A percentile compares a stretch with the other conserved stretches of the same genome.
Evolutionary conservation across 2,888 invertebrate species (phyloP).

Genomic region (Cryptus viduatorius): DNA sequence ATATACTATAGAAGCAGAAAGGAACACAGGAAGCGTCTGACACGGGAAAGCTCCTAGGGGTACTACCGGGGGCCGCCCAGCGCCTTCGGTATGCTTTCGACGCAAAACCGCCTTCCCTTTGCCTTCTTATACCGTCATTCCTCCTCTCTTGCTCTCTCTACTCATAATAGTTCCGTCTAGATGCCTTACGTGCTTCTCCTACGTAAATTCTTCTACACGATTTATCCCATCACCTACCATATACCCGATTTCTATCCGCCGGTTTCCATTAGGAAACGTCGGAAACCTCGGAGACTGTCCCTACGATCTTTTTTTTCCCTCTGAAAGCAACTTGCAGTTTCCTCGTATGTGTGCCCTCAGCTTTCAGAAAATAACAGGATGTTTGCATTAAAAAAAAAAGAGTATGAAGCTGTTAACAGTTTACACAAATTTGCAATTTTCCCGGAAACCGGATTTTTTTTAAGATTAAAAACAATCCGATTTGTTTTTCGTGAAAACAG

Average conservation of each 20-base stretch:
- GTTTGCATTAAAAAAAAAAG: no score
- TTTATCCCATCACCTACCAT: conserved; percentile 62
- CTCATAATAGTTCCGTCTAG: conserved; percentile 61
- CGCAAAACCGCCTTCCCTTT: conserved; percentile 16
- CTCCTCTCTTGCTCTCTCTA: conserved; percentile 30
- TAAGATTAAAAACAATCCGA: no score
- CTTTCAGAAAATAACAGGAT: background rate
- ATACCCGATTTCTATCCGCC: conserved; percentile 46
- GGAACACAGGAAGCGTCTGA: conserved; percentile 81
- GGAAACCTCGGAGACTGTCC: conserved; percentile 12
- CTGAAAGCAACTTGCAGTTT: background rate
- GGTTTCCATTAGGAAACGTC: conserved; percentile 50
- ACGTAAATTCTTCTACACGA: conserved; percentile 62
- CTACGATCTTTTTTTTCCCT: conserved; percentile 31
- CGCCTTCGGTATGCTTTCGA: conserved; percentile 40
- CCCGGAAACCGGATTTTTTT: no score
- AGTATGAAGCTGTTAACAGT: no score
- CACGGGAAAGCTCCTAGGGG: conserved; percentile 79
- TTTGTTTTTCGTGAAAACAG: no score
- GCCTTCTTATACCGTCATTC: conserved; percentile 15
- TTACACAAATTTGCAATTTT: no score
- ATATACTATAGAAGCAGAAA: conserved; percentile 79
- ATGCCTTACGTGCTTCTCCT: conserved; percentile 67
- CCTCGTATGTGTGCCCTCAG: background rate
- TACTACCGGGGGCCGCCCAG: conserved; percentile 54